Conservation (phyloP, 2,113 vertebrate genomes). For the Peromyscus californicus region DNA sequence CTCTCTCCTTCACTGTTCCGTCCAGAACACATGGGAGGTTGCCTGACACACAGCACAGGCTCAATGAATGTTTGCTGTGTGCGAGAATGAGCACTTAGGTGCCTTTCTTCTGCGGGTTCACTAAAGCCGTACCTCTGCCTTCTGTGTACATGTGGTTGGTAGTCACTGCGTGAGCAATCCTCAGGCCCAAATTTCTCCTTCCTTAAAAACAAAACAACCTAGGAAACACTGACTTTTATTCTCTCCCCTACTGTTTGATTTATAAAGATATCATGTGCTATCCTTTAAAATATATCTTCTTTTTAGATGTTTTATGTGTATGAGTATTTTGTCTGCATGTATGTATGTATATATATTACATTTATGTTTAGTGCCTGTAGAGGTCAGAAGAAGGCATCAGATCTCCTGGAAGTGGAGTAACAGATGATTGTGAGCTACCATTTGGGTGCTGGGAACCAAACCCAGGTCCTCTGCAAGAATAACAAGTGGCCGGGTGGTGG, state of each 20-base stretch:
- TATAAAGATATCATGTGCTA: background rate
- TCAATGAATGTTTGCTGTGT: background rate
- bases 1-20: background rate
- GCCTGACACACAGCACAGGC: background rate
- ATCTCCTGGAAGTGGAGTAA: background rate
- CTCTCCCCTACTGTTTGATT: slow-evolving; percentile 16
- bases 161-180: background rate
- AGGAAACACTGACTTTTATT: background rate
- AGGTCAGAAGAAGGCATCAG: background rate
- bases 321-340: background rate
- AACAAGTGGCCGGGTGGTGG: background rate
- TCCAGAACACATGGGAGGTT: background rate
- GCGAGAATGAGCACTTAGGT: background rate
- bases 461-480: background rate
- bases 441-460: background rate
- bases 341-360: background rate
- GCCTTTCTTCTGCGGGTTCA: background rate
- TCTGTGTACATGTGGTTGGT: background rate
- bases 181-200: background rate
- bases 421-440: background rate
- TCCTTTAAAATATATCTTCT: background rate
- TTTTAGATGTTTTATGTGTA: background rate
- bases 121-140: background rate
- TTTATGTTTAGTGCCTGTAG: background rate
- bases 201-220: slow-evolving; percentile 1